phyloP scores from a whole-genome alignment of 2,113 vertebrate species.

The Recurvirostra avosetta region DNA sequence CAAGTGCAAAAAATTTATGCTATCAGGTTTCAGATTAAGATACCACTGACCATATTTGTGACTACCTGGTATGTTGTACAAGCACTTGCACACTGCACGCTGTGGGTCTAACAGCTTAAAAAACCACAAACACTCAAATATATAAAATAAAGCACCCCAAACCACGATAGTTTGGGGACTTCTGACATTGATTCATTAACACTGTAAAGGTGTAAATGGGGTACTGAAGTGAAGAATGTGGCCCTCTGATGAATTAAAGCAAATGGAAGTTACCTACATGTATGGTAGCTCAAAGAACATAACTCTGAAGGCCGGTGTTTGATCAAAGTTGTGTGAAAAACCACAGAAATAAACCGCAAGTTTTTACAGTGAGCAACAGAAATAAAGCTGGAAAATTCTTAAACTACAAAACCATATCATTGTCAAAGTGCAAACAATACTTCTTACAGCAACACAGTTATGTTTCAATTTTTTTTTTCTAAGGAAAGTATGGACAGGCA shows the following conservation, averaged over 20 bases:
- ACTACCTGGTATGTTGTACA: neutral
- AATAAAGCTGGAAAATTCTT: slow-evolving; percentile 2
- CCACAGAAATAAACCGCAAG: neutral
- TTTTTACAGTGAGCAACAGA: neutral
- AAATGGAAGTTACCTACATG: neutral
- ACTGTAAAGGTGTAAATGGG: neutral
- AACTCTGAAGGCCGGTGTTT: neutral
- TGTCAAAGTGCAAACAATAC: neutral
- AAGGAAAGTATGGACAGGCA: neutral
- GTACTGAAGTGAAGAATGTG: neutral
- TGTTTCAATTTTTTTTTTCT: neutral
- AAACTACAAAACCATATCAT: neutral
- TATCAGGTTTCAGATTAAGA: neutral
- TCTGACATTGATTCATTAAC: neutral
- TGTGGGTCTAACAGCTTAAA: neutral
- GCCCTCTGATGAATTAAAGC: neutral
- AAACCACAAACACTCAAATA: neutral
- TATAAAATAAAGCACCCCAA: neutral
- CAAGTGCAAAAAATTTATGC: neutral
- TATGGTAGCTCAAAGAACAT: neutral
- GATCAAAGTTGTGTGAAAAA: neutral
- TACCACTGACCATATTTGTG: neutral
- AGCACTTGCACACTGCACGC: neutral
- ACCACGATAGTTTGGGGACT: neutral
- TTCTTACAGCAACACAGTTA: neutral